Evolutionary conservation across 2,888 invertebrate species (phyloP).

Genomic region (Pocota personata): DNA sequence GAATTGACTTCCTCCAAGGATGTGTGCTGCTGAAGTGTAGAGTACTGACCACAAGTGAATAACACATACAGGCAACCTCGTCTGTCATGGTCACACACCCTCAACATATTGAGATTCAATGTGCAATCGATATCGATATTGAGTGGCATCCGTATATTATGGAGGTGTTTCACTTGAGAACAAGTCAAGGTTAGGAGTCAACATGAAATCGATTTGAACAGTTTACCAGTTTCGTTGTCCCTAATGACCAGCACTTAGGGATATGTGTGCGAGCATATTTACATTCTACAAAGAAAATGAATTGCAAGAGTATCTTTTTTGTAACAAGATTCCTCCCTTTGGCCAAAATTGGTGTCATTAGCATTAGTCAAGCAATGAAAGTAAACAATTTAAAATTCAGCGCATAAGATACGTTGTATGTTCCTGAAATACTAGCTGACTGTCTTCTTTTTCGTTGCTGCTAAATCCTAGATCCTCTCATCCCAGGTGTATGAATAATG

Average conservation of each 20-base stretch:
- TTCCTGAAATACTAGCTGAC: not conserved
- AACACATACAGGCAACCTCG: not conserved
- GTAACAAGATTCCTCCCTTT: not conserved
- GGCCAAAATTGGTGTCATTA: constrained; percentile 24
- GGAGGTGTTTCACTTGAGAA: not conserved
- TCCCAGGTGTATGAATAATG: constrained; percentile 39
- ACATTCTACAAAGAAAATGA: not conserved
- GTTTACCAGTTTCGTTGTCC: constrained; percentile 13
- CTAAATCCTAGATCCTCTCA: not conserved
- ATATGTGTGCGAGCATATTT: constrained; percentile 1
- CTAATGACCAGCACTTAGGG: constrained; percentile 41
- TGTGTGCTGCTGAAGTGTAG: not conserved
- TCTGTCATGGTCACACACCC: not conserved
- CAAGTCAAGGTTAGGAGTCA: constrained; percentile 42
- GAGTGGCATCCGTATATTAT: not conserved
- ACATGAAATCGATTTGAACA: constrained; percentile 36
- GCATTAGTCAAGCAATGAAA: constrained; percentile 41
- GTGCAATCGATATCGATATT: constrained; percentile 9
- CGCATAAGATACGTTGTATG: not conserved
- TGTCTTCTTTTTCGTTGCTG: not conserved
- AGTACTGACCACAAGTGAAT: constrained; percentile 6
- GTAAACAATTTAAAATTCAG: constrained; percentile 41
- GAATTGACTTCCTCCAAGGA: constrained; percentile 12
- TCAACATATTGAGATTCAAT: not conserved
- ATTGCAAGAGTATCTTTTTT: not conserved